Evolutionary conservation across 2,797 vertebrate species (phyloP).

Genomic region (Babyrousa celebensis): DNA sequence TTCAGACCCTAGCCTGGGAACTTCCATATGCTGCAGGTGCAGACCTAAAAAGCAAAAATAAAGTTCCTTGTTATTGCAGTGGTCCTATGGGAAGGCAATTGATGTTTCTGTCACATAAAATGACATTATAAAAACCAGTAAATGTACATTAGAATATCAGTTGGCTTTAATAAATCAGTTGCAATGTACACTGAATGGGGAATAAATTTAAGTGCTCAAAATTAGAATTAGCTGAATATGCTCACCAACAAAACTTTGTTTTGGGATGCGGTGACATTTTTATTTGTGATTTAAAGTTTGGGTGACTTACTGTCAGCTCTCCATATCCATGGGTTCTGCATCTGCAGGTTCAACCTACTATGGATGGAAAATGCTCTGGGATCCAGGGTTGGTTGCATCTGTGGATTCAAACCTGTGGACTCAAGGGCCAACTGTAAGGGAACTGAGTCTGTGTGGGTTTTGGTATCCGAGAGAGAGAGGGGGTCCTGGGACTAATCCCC

Average conservation of each 20-base stretch:
- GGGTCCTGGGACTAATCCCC: too few species aligned
- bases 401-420: too few species aligned
- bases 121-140: background rate
- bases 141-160: background rate
- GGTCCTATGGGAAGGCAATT: background rate
- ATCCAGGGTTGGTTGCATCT: too few species aligned
- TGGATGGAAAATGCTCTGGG: too few species aligned
- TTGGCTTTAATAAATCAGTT: background rate
- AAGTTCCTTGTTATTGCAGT: background rate
- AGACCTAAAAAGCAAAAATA: too few species aligned
- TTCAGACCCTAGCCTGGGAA: too few species aligned
- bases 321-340: too few species aligned
- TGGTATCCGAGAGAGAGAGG: too few species aligned
- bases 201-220: background rate
- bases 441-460: too few species aligned
- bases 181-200: background rate
- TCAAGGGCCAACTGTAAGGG: too few species aligned
- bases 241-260: background rate
- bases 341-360: too few species aligned
- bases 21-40: too few species aligned
- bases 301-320: background rate
- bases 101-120: background rate
- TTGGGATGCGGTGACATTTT: background rate
- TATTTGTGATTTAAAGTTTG: constrained; percentile 21
- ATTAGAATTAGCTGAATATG: background rate